Percentiles rank a stretch among this genome's conserved stretches.
Evolutionary conservation across 92 coral and sea anemone species (phyloP).

Genomic region (Epizoanthus rinbou): DNA sequence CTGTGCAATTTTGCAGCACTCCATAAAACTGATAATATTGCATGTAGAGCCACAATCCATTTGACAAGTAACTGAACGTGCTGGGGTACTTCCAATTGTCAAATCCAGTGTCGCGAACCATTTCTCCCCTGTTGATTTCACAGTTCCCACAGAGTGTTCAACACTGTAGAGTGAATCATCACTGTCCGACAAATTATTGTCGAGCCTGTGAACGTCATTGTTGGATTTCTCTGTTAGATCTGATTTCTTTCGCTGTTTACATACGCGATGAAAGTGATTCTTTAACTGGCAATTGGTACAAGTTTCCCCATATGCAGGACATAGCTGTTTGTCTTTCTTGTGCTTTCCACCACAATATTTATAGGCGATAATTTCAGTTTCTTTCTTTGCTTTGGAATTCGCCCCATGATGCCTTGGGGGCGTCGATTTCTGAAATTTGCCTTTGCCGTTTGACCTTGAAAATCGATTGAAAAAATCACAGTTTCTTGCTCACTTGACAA

Average conservation of each 20-base stretch:
- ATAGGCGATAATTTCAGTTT: background rate
- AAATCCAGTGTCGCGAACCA: background rate
- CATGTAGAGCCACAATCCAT: constrained; percentile 54
- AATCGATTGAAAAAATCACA: background rate
- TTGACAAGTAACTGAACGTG: too few relatives aligned
- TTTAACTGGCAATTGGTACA: constrained; percentile 3
- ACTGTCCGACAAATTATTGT: constrained; percentile 5
- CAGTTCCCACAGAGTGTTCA: constrained; percentile 9
- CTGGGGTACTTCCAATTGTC: too few relatives aligned
- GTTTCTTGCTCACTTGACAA: background rate
- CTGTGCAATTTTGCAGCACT: constrained; percentile 36
- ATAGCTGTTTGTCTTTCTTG: constrained; percentile 10
- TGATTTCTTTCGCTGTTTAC: background rate
- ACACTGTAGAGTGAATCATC: constrained; percentile 1
- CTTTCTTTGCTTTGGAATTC: constrained; percentile 10
- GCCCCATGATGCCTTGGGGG: background rate
- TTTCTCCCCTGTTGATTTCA: background rate
- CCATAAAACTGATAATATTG: background rate
- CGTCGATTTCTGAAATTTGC: background rate
- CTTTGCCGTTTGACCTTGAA: background rate
- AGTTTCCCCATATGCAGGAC: constrained; percentile 21
- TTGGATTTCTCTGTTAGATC: background rate
- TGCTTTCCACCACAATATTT: constrained; percentile 9
- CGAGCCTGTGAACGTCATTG: background rate
- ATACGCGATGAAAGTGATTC: constrained; percentile 11